Evolutionary conservation across 23 tunicate species (phyloP), one percentile per base, ranked within the genome.

Genomic region (Ascidia mentula): DNA sequence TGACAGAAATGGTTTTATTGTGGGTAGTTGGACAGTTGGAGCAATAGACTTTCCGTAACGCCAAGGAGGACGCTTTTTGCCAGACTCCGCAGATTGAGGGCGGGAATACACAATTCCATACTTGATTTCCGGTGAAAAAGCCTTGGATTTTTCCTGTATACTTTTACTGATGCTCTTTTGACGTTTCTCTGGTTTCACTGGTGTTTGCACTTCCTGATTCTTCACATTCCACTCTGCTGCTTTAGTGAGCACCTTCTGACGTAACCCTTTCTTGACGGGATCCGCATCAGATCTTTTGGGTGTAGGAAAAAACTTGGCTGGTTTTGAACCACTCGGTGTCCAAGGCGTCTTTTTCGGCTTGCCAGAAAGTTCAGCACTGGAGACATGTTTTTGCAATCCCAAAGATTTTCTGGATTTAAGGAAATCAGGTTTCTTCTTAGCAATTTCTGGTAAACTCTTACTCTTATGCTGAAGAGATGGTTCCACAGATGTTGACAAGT

Each of bases 11-110:
- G 94, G 87, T 65, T 89, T 89, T 0, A 89, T 74, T 15, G 94
- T 89, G 15, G 86, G 73, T 0, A 88, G 77, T 1, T 86, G 79
- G 9, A 70, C 80, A 2, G 78, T 38, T 22, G 94, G 94, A 15
- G 88, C 69, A 26, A 53, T 75, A 22, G 84, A 13, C 39, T 45
- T 79, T 0, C 88, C 84, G 46, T 83, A 79, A 24, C 88, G 84
- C 94, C 94, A 89, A n/a, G 91, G 91, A 6, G 94, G 94, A 6
- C 84, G 80, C 42, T 83, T 82, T 34, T 76, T 37, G 38, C 78
- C 70, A 6, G 26, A 4, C 12, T 69, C 42, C 15, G 39, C 70
- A 37, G 77, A 60, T 0, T 84, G 17, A 5, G 94, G 82, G n/a
- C 94, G 73, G 24, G 40, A 71, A 32, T 82, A 82, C 36, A 89